A percentile compares a stretch with the other conserved stretches of the same genome.
Evolutionary conservation across 2,888 invertebrate genomes (phyloP).

Genomic region (Hedya salicella): DNA sequence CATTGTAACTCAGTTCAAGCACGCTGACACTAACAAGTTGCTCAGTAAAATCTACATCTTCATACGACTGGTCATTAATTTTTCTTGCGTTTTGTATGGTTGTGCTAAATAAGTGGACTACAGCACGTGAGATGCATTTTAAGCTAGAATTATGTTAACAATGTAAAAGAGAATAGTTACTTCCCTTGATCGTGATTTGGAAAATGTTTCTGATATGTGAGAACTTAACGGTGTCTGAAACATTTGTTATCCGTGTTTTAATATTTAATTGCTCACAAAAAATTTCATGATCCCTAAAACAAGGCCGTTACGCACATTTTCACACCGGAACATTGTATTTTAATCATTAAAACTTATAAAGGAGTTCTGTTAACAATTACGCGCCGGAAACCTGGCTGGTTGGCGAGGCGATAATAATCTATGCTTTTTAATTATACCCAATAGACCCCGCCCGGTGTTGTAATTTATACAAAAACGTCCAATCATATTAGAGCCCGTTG

Average conservation of each 20-base stretch:
- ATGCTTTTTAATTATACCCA: slow-evolving; percentile 75
- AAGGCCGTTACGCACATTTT: slow-evolving; percentile 33
- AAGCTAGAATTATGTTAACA: slow-evolving; percentile 20
- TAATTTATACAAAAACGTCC: slow-evolving; percentile 80
- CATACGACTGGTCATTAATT: slow-evolving; percentile 32
- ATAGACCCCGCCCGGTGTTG: slow-evolving; percentile 72
- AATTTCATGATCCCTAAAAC: slow-evolving; percentile 27
- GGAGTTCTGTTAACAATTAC: slow-evolving; percentile 67
- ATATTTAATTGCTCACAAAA: slow-evolving; percentile 20
- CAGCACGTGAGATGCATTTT: slow-evolving; percentile 19
- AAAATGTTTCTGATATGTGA: not conserved
- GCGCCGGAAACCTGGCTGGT: slow-evolving; percentile 75
- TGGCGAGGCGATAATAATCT: slow-evolving; percentile 74
- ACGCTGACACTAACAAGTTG: slow-evolving; percentile 40
- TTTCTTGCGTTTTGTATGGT: slow-evolving; percentile 24
- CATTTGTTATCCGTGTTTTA: slow-evolving; percentile 5
- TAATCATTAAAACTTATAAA: slow-evolving; percentile 61
- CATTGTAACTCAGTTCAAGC: slow-evolving; percentile 33
- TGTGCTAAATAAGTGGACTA: slow-evolving; percentile 19
- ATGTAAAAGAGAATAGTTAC: slow-evolving; percentile 5
- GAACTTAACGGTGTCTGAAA: not conserved
- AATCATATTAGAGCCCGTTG: slow-evolving; percentile 77
- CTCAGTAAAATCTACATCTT: slow-evolving; percentile 39
- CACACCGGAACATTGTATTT: slow-evolving; percentile 48
- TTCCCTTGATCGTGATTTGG: not conserved